phyloP scores from a whole-genome alignment of 2,797 vertebrate species.

The Limosa lapponica region DNA sequence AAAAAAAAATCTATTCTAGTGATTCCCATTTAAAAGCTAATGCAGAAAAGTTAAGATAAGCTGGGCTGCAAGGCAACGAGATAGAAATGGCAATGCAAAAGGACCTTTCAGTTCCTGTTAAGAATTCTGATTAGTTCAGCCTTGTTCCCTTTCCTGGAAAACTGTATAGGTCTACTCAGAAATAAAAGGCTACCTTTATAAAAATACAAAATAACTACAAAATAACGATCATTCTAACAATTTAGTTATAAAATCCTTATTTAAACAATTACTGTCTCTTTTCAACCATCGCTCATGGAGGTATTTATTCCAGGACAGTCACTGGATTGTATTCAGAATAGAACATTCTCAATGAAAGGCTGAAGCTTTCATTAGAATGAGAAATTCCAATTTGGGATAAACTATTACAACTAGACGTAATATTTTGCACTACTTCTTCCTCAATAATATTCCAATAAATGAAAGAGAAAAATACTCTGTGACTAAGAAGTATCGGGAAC shows the following conservation, averaged over 20 bases:
- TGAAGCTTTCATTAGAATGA: neutral
- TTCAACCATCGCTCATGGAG: neutral
- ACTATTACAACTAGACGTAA: neutral
- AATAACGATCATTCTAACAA: neutral
- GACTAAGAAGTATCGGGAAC: neutral
- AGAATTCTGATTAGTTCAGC: neutral
- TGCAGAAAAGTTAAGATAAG: neutral
- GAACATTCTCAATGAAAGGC: neutral
- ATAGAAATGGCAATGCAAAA: neutral
- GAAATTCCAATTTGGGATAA: neutral
- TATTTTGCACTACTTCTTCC: neutral
- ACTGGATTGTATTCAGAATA: neutral
- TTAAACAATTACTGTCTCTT: neutral
- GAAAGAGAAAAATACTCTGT: neutral
- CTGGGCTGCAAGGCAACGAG: neutral
- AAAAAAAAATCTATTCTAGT: neutral
- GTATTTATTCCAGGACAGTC: neutral
- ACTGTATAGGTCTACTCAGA: neutral
- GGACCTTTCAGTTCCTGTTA: neutral
- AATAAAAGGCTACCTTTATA: neutral
- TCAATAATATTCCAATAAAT: neutral
- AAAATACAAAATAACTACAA: too few relatives aligned
- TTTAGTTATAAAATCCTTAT: neutral
- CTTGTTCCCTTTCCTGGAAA: neutral
- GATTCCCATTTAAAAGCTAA: neutral